phyloP scores from a whole-genome alignment of 2,888 invertebrate species.

The Melanophora roralis region DNA sequence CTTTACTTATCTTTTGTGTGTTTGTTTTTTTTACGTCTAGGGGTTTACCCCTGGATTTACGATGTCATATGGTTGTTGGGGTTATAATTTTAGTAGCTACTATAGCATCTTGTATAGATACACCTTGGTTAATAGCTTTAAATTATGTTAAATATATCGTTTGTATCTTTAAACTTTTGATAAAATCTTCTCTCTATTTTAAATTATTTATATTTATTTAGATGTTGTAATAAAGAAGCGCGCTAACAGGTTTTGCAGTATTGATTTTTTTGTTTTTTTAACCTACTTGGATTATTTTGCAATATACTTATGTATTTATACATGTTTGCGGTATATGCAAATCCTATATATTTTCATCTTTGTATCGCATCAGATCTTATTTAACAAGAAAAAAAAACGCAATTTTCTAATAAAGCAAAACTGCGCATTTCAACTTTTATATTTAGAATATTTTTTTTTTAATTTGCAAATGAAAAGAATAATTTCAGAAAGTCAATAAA shows the following conservation, averaged over 20 bases:
- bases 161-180: background rate
- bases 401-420: conserved; percentile 24
- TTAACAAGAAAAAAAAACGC: conserved; percentile 17
- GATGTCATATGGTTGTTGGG: too few relatives aligned
- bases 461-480: background rate
- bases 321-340: conserved; percentile 30
- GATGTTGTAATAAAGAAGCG: conserved; percentile 25
- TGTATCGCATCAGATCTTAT: background rate
- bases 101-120: too few relatives aligned
- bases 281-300: conserved; percentile 12
- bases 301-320: background rate
- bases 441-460: background rate
- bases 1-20: too few relatives aligned
- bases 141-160: too few relatives aligned
- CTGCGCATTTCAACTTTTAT: conserved; percentile 21
- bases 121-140: too few relatives aligned
- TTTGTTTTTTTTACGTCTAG: too few relatives aligned
- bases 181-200: background rate
- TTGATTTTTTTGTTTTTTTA: background rate
- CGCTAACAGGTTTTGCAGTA: background rate
- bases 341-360: conserved; percentile 1
- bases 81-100: too few relatives aligned
- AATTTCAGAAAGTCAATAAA: background rate
- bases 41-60: too few relatives aligned
- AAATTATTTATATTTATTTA: conserved; percentile 34